Percentiles rank a stretch among this genome's conserved stretches.
These are phyloP conservation scores for Pinna nobilis DNA, from an alignment of 1,140 invertebrate genomes.

Conservation along the genomic window DNA sequence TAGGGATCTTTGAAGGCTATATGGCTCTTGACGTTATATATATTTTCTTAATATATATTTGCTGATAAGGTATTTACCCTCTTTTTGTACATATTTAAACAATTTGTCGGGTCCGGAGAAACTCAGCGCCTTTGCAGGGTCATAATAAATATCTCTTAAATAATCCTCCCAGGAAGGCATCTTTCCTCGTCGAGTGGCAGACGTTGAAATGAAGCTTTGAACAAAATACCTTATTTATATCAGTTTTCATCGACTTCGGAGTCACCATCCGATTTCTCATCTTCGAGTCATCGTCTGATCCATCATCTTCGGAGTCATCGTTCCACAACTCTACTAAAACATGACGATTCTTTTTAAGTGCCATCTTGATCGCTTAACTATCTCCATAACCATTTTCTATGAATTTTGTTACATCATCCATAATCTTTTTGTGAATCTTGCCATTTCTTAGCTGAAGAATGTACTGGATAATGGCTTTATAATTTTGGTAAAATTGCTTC, in stretches of 20 bases:
- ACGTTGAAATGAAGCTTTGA: no score
- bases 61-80: conserved; percentile 20
- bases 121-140: not conserved
- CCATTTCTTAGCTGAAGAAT: not conserved
- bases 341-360: conserved; percentile 19
- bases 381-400: not conserved
- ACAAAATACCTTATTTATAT: not conserved
- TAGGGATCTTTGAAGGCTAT: conserved; percentile 2
- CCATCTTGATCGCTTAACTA: conserved; percentile 12
- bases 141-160: not conserved
- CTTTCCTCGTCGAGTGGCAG: not conserved
- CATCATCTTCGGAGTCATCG: not conserved
- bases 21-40: not conserved
- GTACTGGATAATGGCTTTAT: not conserved
- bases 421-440: conserved; percentile 11
- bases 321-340: conserved; percentile 15
- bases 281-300: not conserved
- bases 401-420: conserved; percentile 10
- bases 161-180: not conserved
- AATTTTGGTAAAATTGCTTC: conserved; percentile 3
- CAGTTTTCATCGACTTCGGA: not conserved
- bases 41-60: conserved; percentile 23
- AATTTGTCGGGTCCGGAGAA: conserved; percentile 2
- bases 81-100: conserved; percentile 4
- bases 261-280: not conserved